Base-by-base conservation (phyloP, 2,888 invertebrate species). In the Clusia tigrina region DNA sequence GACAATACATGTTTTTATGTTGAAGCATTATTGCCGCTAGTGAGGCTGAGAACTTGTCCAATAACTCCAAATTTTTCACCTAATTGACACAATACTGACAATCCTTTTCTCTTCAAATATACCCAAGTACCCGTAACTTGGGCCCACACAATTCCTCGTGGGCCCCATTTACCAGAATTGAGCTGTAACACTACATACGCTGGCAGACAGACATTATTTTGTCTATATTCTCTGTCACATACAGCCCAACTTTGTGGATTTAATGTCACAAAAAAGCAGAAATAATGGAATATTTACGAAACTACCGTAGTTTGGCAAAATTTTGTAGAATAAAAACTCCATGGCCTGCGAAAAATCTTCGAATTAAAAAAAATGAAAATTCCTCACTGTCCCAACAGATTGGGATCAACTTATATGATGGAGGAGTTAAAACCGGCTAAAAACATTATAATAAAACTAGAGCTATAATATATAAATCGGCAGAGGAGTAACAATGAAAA, bases 191-290 rank as follows among this genome's bases (percentile, higher is more conserved):
- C n/a, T n/a, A n/a, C n/a, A n/a, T n/a, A n/a, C n/a, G n/a, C n/a
- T n/a, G n/a, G n/a, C n/a, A n/a, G n/a, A n/a, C n/a, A n/a, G n/a
- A n/a, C n/a, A n/a, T n/a, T n/a, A n/a, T n/a, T n/a, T n/a, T n/a
- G n/a, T n/a, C n/a, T n/a, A n/a, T n/a, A n/a, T n/a, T n/a, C n/a
- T n/a, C n/a, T n/a, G n/a, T n/a, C 67, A 17, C 58, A 68, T 22
- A 67, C 65, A 54, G 59, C 59, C 2, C 66, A 70, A 25, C 61
- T 70, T 1, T 54, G 58, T 63, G 67, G 63, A 9, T 48, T 70
- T 1, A 66, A 68, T 56, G 63, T 64, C 2, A 23, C 46, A 3
- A 65, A 64, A 58, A 42, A 17, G n/a, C 25, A 25, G 61, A 63
- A 3, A 59, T 60, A 12, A 1, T 54, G 1, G 52, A 63, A 17